A percentile compares a stretch with the other conserved stretches of the same genome.
Evolutionary conservation across 30 jellyfish, hydroid and myxozoan species (phyloP).

Genomic region (Clytia hemisphaerica): DNA sequence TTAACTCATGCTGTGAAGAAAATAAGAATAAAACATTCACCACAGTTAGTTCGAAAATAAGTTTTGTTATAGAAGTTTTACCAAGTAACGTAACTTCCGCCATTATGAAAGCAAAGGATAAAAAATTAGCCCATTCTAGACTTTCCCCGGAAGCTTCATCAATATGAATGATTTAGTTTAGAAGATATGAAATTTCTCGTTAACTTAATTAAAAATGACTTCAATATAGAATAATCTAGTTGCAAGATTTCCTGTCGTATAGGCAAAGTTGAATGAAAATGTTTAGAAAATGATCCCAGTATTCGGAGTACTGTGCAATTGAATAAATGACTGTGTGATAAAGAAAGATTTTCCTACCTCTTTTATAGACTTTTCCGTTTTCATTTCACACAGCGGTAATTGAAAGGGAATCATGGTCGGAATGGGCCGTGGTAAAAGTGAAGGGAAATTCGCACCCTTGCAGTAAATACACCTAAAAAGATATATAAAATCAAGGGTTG

Average conservation of each 20-base stretch:
- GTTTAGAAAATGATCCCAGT: too few species aligned
- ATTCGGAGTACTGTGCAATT: too few species aligned
- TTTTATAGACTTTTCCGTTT: conserved; percentile 61
- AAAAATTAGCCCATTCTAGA: too few species aligned
- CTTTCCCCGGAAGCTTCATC: too few species aligned
- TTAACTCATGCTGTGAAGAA: conserved; percentile 7
- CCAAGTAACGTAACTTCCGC: not conserved
- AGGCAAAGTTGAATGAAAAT: too few species aligned
- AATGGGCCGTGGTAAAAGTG: conserved; percentile 81
- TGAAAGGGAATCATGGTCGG: conserved; percentile 58
- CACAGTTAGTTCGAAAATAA: too few species aligned
- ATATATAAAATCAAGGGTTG: too few species aligned
- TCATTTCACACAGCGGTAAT: conserved; percentile 72
- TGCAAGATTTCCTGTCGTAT: too few species aligned
- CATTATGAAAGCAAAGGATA: not conserved
- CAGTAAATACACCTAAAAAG: conserved; percentile 59
- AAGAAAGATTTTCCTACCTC: conserved; percentile 43
- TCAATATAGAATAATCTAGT: too few species aligned
- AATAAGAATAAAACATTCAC: not conserved
- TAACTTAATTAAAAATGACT: too few species aligned
- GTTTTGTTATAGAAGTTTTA: not conserved
- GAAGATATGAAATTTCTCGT: too few species aligned
- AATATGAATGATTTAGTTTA: too few species aligned
- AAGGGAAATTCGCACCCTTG: conserved; percentile 83
- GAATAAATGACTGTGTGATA: not conserved